Evolutionary conservation across 2,113 vertebrate species (phyloP), one percentile per base, ranked within the genome.

Genomic region (Micromys minutus): DNA sequence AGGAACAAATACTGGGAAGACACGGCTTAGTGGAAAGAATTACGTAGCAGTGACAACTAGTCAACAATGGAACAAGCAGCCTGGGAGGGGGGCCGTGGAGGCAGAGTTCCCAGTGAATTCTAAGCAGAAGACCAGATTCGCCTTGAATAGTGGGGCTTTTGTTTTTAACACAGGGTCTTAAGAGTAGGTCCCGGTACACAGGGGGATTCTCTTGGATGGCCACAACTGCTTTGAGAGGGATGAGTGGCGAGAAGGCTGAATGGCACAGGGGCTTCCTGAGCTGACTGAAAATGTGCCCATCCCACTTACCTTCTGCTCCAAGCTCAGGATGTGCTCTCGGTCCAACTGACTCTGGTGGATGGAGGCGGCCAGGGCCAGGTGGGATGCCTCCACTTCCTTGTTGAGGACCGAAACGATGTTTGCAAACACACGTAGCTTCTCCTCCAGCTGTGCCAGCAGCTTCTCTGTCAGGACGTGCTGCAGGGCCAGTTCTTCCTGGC

Each of bases 401-500:
- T 98, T 99, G 93, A 99, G 98, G 87, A 99, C 99, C 0, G 98
- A 97, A 7, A 99, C 98, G 0, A 99, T 99, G 86, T 99, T 99
- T 97, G 99, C 99, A n/a, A 99, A 99, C 50, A 99, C 98, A 0
- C 98, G 98, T 19, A 99, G 98, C 94, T 99, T 99, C 17, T 97
- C 98, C 63, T 99, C 98, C 36, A 99, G 98, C 84, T 98, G 98
- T 0, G 98, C 98, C 88, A 99, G 96, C 93, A 98, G 97, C 50
- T 98, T 98, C 94, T 96, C 97, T 93, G 95, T 97, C 92, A 95
- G 10, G 7, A 97, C 95, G 6, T 96, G 94, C n/a, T 97, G 97
- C 69, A 98, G 95, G 50, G 96, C 84, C 69, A 97, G 95, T 52
- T 97, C 97, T 5, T 98, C 97, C 31, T 92, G 97, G 19, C 97